These are phyloP conservation scores for Muricea muricata DNA, from an alignment of 92 coral and sea anemone species.

Conservation along the genomic window DNA sequence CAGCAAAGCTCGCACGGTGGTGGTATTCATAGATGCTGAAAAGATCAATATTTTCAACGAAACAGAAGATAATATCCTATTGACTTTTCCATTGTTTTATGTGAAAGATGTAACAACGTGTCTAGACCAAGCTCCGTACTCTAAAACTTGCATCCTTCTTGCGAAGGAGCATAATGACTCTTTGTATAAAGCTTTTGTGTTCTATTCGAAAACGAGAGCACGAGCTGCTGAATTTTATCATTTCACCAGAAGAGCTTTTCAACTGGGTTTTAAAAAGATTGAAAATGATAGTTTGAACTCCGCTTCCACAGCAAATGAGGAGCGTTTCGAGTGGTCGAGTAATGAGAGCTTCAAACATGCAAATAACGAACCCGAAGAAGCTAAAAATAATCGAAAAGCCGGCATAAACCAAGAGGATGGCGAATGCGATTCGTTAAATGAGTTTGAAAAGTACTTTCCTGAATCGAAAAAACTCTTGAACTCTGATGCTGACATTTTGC, in stretches of 20 bases:
- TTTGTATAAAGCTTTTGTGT: slow-evolving; percentile 20
- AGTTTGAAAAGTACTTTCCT: not conserved
- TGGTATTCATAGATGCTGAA: slow-evolving; percentile 7
- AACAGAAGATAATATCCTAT: not conserved
- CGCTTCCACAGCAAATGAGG: not conserved
- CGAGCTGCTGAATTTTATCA: slow-evolving; percentile 11
- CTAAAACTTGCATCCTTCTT: slow-evolving; percentile 24
- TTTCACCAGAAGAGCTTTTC: slow-evolving; percentile 5
- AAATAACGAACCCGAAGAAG: not conserved
- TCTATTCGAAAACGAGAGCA: slow-evolving; percentile 4
- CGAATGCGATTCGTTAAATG: not conserved
- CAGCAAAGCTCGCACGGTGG: slow-evolving; percentile 22
- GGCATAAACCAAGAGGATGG: not conserved
- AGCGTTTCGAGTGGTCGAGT: not conserved
- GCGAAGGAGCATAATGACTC: slow-evolving; percentile 18
- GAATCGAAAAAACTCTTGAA: not conserved
- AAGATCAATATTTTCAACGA: slow-evolving; percentile 14
- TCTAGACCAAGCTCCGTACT: slow-evolving; percentile 17
- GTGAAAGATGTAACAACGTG: slow-evolving; percentile 33
- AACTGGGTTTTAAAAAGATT: slow-evolving; percentile 3
- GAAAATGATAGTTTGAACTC: not conserved
- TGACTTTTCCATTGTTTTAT: slow-evolving; percentile 4
- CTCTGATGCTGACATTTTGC: not conserved
- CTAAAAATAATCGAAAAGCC: not conserved
- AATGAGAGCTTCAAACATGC: not conserved